Evolutionary conservation across 2,888 invertebrate genomes (phyloP).

Genomic region (Spisula subtruncata): DNA sequence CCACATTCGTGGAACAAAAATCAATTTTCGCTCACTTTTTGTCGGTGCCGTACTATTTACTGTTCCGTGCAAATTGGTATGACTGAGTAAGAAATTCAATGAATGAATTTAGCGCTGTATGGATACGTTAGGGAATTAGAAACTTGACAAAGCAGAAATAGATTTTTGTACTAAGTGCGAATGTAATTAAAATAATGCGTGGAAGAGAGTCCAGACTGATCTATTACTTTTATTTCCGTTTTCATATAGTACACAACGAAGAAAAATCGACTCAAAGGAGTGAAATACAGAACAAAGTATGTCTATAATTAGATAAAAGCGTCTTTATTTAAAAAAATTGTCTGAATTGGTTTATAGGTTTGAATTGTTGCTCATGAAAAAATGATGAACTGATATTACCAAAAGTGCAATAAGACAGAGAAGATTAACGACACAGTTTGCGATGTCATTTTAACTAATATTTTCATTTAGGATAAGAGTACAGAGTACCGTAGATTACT

Average conservation of each 20-base stretch:
- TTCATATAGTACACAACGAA: background rate
- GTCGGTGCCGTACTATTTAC: background rate
- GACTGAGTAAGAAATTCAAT: slow-evolving; percentile 25
- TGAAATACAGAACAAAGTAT: background rate
- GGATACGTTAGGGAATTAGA: slow-evolving; percentile 21
- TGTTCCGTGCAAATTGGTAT: background rate
- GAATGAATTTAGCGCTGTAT: slow-evolving; percentile 21
- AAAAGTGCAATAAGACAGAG: no score
- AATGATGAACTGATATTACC: no score
- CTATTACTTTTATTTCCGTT: background rate
- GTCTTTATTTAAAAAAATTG: background rate
- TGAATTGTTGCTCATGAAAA: background rate
- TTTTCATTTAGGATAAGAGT: no score
- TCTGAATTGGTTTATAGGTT: background rate
- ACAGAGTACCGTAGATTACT: no score
- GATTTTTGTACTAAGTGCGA: slow-evolving; percentile 40
- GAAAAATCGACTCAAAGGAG: background rate
- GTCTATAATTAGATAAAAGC: background rate
- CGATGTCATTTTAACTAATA: no score
- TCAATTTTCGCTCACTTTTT: no score
- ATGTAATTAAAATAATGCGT: slow-evolving; percentile 41
- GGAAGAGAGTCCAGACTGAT: slow-evolving; percentile 21
- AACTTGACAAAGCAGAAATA: slow-evolving; percentile 33
- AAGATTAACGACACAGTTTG: no score
- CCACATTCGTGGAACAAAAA: background rate